Conservation (phyloP, 2,113 vertebrate species). For the Gallinago media region DNA sequence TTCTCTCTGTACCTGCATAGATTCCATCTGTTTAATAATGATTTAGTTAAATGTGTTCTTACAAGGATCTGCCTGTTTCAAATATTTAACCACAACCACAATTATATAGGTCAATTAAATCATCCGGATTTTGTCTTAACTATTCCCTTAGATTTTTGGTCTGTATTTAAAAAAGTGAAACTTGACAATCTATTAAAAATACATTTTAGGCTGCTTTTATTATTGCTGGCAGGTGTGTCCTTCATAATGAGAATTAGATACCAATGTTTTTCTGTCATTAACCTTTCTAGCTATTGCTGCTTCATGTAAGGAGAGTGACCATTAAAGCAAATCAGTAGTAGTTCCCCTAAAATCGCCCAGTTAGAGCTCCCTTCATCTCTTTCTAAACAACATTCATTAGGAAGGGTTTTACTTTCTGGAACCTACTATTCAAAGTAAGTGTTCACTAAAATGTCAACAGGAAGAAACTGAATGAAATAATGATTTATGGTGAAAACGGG, state of each 20-base stretch:
- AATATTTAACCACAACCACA: neutral
- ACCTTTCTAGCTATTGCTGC: neutral
- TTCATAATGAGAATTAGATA: neutral
- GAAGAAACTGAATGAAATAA: neutral
- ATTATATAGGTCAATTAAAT: neutral
- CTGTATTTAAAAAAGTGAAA: neutral
- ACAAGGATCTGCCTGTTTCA: neutral
- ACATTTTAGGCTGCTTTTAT: neutral
- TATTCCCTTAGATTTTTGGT: neutral
- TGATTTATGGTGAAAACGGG: neutral
- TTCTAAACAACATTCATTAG: neutral
- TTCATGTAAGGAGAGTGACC: neutral
- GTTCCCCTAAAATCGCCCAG: neutral
- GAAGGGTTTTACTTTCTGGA: neutral
- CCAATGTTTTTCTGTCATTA: neutral
- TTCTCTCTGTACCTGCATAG: neutral
- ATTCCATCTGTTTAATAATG: neutral
- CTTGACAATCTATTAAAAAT: neutral
- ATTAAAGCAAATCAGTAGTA: neutral
- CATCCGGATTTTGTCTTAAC: neutral
- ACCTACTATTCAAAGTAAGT: neutral
- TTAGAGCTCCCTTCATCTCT: neutral
- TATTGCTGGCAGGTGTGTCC: neutral
- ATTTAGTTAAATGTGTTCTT: neutral
- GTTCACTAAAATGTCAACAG: neutral